Evolutionary conservation across 2,113 vertebrate genomes (phyloP), one percentile per base, ranked within the genome.

Genomic region (Nerophis ophidion): DNA sequence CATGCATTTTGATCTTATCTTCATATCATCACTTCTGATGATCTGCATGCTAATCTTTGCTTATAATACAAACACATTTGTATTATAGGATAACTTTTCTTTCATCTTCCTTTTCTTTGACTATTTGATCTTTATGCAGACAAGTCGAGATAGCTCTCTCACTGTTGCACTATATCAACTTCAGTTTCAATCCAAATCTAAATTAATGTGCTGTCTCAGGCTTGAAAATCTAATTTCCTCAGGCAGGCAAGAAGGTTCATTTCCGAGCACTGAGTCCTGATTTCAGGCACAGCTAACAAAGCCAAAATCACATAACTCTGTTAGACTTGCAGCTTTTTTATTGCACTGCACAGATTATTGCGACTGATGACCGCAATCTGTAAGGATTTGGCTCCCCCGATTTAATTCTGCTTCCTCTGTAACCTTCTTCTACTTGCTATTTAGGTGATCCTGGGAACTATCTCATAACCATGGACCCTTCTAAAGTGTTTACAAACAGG

Each of bases 191-290:
- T 63, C 33, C 65, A 69, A 80, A 71, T 42, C 59, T 63, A 81
- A 73, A 68, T 16, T 54, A 72, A 72, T 68, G 65, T 66, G 60
- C 53, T 64, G 47, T 74, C 59, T 61, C n/a, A 14, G 53, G 53
- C 45, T 70, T 58, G 57, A 59, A 76, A 78, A 80, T 66, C 60
- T 51, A 65, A 74, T 82, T 78, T 79, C 71, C 75, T 65, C 70
- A 48, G 34, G 19, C 10, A 0, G 35, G 16, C 12, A 17, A 26
- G 44, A 57, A 53, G 57, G 60, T 70, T 79, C 6, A 75, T 79
- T 82, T 71, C 58, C 38, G 52, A 15, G 49, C 8, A 1, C 51
- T 60, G 73, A 35, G 44, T 60, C 48, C 61, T 61, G 52, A 38
- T 26, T 26, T 2, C 68, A 44, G 38, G 48, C 60, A 26, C 46